phyloP scores from a whole-genome alignment of 2,113 vertebrate species.

The Reinhardtius hippoglossoides region DNA sequence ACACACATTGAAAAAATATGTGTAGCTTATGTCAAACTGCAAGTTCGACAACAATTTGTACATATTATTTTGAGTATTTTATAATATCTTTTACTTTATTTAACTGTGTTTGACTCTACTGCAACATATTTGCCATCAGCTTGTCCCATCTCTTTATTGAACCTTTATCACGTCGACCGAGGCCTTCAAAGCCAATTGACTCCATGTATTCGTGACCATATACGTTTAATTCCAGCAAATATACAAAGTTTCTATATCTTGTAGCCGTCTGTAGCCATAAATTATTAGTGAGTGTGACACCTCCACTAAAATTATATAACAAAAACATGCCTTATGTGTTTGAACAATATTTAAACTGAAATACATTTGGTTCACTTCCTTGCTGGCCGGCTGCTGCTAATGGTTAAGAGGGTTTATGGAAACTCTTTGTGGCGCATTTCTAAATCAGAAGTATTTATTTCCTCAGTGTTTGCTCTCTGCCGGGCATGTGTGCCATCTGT shows the following conservation, averaged over 20 bases:
- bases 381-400: background rate
- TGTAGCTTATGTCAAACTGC: no score
- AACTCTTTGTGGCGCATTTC: slow-evolving; percentile 1
- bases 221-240: background rate
- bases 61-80: no score
- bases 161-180: no score
- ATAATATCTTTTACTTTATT: no score
- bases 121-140: no score
- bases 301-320: no score
- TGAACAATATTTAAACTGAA: background rate
- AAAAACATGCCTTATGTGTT: background rate
- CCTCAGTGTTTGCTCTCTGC: slow-evolving; percentile 5
- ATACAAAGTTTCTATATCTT: background rate
- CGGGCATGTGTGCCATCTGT: slow-evolving; percentile 30
- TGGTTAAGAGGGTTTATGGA: slow-evolving; percentile 12
- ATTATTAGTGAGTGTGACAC: background rate
- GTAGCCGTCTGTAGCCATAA: background rate
- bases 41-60: no score
- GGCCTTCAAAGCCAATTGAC: background rate
- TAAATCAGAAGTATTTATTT: background rate
- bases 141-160: no score
- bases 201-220: background rate
- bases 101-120: no score
- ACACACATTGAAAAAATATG: no score
- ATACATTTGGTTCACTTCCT: background rate